A percentile compares a stretch with the other conserved stretches of the same genome.
Conservation (phyloP, 2,888 invertebrate species). For the Hydraecia micacea region DNA sequence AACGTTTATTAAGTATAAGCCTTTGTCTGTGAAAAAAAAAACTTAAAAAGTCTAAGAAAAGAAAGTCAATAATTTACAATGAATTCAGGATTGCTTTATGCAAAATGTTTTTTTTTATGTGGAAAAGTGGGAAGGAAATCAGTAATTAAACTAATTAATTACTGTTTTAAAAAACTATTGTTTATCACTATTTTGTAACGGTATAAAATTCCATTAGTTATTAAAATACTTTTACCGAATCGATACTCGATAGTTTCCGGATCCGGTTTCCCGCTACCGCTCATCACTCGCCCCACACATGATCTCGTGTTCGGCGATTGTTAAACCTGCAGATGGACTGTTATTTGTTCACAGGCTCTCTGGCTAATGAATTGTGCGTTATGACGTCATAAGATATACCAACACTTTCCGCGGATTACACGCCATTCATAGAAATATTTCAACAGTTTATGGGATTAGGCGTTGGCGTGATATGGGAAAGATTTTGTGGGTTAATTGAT, state of each 20-base stretch:
- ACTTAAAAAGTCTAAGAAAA: not conserved
- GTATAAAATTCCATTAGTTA: not conserved
- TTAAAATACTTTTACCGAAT: not conserved
- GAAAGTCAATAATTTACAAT: not conserved
- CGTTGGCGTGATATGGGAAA: slow-evolving; percentile 19
- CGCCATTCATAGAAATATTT: slow-evolving; percentile 53
- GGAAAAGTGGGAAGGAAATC: not conserved
- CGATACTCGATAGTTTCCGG: not conserved
- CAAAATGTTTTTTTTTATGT: not conserved
- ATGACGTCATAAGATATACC: slow-evolving; percentile 43
- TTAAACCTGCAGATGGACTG: slow-evolving; percentile 67
- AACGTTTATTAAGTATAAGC: not conserved
- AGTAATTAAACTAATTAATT: not conserved
- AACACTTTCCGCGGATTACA: slow-evolving; percentile 43
- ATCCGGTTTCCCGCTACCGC: slow-evolving; percentile 14
- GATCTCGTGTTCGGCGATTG: slow-evolving; percentile 63
- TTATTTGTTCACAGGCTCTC: slow-evolving; percentile 71
- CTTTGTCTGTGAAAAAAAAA: not conserved
- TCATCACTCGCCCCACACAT: slow-evolving; percentile 16
- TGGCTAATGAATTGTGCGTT: slow-evolving; percentile 67
- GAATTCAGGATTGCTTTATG: too few relatives aligned
- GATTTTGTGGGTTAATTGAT: slow-evolving; percentile 13
- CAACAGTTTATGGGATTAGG: slow-evolving; percentile 42
- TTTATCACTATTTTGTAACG: not conserved
- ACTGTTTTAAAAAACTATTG: not conserved